A percentile compares a stretch with the other conserved stretches of the same genome.
These are phyloP conservation scores for Syrista parreyssii DNA, from an alignment of 2,888 invertebrate species.

Conservation along the genomic window DNA sequence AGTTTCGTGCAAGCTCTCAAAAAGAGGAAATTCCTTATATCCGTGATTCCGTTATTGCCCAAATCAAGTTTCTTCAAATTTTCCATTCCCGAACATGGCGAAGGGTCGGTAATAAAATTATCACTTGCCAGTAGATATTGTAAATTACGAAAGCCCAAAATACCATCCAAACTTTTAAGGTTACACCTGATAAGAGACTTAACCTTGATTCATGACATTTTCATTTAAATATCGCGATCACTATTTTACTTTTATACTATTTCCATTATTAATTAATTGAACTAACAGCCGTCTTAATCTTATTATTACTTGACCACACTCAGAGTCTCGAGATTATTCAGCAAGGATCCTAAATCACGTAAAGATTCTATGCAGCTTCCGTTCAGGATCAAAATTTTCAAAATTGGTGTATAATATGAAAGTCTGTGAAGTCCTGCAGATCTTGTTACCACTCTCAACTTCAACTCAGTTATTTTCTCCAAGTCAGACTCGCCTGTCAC, in stretches of 20 bases:
- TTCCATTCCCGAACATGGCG: conserved; percentile 26
- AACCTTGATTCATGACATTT: neutral
- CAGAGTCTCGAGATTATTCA: conserved; percentile 21
- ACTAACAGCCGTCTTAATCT: neutral
- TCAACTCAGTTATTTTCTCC: conserved; percentile 17
- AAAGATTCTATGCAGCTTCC: conserved; percentile 31
- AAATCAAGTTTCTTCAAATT: conserved; percentile 25
- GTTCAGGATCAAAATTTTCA: conserved; percentile 27
- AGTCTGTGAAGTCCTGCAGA: conserved; percentile 35
- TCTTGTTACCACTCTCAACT: conserved; percentile 27
- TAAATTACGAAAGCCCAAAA: conserved; percentile 28
- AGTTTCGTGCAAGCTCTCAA: conserved; percentile 24
- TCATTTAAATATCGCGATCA: neutral
- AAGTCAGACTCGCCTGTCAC: conserved; percentile 26
- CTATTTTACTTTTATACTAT: neutral
- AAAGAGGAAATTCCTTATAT: conserved; percentile 23
- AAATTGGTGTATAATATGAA: conserved; percentile 28
- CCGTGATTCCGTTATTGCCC: conserved; percentile 24
- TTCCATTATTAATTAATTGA: neutral
- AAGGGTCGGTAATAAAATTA: conserved; percentile 26
- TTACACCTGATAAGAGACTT: conserved; percentile 20
- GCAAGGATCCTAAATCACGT: conserved; percentile 30
- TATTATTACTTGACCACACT: conserved; percentile 26
- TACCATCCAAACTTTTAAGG: conserved; percentile 28
- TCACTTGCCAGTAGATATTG: conserved; percentile 22